phyloP scores from a whole-genome alignment of 92 coral and sea anemone genomes.

The Micromussa lordhowensis region DNA sequence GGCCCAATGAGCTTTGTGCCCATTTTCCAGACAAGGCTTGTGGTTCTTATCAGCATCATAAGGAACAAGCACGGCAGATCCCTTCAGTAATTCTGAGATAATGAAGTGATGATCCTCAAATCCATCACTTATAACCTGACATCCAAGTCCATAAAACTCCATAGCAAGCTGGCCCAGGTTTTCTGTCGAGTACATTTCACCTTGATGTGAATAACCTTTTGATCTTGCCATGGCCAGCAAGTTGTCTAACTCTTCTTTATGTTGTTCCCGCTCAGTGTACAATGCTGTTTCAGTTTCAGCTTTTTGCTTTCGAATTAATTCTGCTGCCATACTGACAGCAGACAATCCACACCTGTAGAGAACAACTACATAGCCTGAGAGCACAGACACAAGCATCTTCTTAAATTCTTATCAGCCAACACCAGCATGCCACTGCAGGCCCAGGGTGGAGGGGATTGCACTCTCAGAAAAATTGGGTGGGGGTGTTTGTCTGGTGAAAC shows the following conservation, averaged over 20 bases:
- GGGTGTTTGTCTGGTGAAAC: no score
- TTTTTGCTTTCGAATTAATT: conserved; percentile 20
- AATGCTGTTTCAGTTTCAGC: background rate
- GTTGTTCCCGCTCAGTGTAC: background rate
- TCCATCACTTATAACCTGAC: conserved; percentile 55
- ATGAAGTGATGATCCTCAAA: conserved; percentile 57
- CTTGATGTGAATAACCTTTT: conserved; percentile 75
- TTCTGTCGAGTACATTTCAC: conserved; percentile 92
- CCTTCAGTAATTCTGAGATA: conserved; percentile 65
- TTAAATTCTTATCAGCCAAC: background rate
- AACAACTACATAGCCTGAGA: background rate
- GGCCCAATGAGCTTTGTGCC: conserved; percentile 97
- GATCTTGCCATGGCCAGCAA: conserved; percentile 72
- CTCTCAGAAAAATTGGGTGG: no score
- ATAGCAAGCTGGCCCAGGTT: conserved; percentile 77
- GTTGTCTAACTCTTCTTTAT: conserved; percentile 59
- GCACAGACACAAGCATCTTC: background rate
- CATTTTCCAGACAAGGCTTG: conserved; percentile 85
- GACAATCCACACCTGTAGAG: conserved; percentile 88
- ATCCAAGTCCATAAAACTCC: conserved; percentile 73
- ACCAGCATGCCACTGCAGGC: no score
- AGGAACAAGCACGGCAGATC: conserved; percentile 86
- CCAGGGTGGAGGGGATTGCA: no score
- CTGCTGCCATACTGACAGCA: conserved; percentile 88
- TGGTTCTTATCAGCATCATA: conserved; percentile 95